phyloP scores from a whole-genome alignment of 2,797 vertebrate genomes.

The Nyctibius grandis region DNA sequence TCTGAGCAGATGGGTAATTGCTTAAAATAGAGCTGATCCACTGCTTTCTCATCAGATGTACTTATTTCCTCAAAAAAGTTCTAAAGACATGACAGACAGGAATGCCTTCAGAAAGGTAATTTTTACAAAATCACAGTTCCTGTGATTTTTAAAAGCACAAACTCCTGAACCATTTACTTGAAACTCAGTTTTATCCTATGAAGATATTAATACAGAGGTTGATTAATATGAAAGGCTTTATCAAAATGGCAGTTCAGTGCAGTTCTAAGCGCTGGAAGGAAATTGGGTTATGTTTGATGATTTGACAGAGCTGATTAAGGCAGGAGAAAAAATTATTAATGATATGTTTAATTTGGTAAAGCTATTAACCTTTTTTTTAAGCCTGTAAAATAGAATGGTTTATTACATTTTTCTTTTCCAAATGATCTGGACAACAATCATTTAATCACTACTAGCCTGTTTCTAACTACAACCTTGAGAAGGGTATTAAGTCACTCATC shows the following conservation, averaged over 20 bases:
- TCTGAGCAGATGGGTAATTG: neutral
- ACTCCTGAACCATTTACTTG: neutral
- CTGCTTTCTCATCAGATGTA: neutral
- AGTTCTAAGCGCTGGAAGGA: neutral
- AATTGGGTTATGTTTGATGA: neutral
- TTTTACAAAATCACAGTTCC: neutral
- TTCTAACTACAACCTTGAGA: neutral
- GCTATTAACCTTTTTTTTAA: neutral
- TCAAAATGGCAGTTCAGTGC: neutral
- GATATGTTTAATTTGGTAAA: neutral
- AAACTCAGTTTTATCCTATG: neutral
- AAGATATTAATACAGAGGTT: neutral
- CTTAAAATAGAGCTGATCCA: neutral
- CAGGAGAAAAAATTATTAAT: neutral
- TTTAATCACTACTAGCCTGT: neutral
- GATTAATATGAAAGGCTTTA: conserved; percentile 13
- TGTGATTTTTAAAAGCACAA: neutral
- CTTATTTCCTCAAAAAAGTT: neutral
- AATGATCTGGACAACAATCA: neutral
- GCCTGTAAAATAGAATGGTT: neutral
- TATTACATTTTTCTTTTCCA: neutral
- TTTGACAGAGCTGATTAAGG: neutral
- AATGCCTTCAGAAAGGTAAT: neutral
- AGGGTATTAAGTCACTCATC: neutral
- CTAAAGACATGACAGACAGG: neutral